phyloP scores from a whole-genome alignment of 2,113 vertebrate species.

The Dromiciops gliroides region DNA sequence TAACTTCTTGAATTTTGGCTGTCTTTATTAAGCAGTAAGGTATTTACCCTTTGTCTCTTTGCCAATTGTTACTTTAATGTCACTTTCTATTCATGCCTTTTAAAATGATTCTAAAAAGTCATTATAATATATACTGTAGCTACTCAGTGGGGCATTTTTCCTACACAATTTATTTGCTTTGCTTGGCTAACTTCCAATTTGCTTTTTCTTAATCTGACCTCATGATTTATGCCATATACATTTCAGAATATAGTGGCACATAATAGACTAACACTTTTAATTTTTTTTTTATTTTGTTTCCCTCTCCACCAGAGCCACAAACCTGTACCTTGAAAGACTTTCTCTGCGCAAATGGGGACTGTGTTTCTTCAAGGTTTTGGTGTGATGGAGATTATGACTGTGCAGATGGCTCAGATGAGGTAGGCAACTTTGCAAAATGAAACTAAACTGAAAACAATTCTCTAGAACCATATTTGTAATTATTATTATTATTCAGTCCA shows the following conservation, averaged over 20 bases:
- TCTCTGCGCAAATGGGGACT: slow-evolving; percentile 94
- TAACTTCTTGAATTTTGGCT: background rate
- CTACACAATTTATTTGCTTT: slow-evolving; percentile 24
- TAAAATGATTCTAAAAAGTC: slow-evolving; percentile 48
- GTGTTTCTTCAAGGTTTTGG: slow-evolving; percentile 95
- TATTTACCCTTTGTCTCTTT: slow-evolving; percentile 18
- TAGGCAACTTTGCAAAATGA: slow-evolving; percentile 73
- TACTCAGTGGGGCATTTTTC: slow-evolving; percentile 13
- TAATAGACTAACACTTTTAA: slow-evolving; percentile 8
- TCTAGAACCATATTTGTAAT: background rate
- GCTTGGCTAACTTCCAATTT: slow-evolving; percentile 1
- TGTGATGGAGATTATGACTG: slow-evolving; percentile 99
- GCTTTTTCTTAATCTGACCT: background rate
- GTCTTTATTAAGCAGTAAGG: slow-evolving; percentile 9
- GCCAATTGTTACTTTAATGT: slow-evolving; percentile 11
- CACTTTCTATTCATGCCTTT: slow-evolving; percentile 38
- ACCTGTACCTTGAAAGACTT: slow-evolving; percentile 97
- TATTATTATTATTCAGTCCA: slow-evolving; percentile 12
- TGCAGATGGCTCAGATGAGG: slow-evolving; percentile 97
- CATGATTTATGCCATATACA: background rate
- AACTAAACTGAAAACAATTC: background rate
- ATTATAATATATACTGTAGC: background rate
- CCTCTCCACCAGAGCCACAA: slow-evolving; percentile 89
- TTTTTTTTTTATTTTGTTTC: slow-evolving; percentile 50
- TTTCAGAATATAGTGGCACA: slow-evolving; percentile 18